phyloP scores from a whole-genome alignment of 2,797 vertebrate genomes.

The Rallus crepitans region DNA sequence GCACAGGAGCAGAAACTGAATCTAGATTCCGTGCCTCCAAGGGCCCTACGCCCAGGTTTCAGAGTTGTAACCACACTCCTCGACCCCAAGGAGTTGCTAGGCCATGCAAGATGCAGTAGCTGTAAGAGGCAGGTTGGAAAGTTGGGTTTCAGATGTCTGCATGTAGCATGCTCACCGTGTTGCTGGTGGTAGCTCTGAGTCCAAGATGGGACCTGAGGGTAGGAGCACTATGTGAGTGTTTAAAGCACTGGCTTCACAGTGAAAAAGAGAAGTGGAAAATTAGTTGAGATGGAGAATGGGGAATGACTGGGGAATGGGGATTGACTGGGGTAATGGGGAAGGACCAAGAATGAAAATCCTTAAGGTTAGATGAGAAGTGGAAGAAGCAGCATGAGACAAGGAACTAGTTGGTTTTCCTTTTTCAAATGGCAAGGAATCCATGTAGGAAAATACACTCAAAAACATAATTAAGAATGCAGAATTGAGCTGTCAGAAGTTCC shows the following conservation, averaged over 20 bases:
- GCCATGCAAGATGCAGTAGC: background rate
- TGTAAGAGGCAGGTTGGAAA: background rate
- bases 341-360: background rate
- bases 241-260: background rate
- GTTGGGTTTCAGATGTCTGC: background rate
- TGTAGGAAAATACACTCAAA: background rate
- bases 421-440: background rate
- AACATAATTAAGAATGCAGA: background rate
- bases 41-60: background rate
- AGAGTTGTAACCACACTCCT: background rate
- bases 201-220: background rate
- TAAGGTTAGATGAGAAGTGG: background rate
- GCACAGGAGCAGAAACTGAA: background rate
- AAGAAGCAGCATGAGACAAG: background rate
- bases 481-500: background rate
- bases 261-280: background rate
- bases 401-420: background rate
- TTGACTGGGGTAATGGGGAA: background rate
- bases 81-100: background rate
- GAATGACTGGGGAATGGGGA: background rate
- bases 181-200: background rate
- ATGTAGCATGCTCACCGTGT: fast-evolving
- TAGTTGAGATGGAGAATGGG: background rate
- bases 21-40: background rate
- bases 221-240: background rate